Evolutionary conservation across 2,888 invertebrate species (phyloP).

Genomic region (Caenorhabditis sp.): DNA sequence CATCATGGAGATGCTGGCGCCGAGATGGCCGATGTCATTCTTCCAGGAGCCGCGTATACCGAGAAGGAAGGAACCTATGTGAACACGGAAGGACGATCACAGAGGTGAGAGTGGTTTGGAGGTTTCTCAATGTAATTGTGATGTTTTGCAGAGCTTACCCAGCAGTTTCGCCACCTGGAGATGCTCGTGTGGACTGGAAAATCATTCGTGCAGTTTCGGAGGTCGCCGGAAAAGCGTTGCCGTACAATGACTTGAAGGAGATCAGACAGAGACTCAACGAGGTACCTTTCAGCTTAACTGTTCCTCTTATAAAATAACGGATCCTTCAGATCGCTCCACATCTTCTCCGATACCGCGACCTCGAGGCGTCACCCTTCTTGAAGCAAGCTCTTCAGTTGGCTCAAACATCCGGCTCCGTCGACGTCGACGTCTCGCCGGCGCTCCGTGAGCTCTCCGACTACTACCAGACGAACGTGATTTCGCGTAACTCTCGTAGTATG

Average conservation of each 20-base stretch:
- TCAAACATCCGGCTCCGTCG: slow-evolving; percentile 62
- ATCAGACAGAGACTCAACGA: slow-evolving; percentile 90
- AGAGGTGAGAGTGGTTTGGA: slow-evolving; percentile 63
- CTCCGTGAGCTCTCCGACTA: slow-evolving; percentile 87
- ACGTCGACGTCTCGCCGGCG: slow-evolving; percentile 69
- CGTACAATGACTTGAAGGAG: slow-evolving; percentile 92
- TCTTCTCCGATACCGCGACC: slow-evolving; percentile 90
- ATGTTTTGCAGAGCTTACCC: slow-evolving; percentile 72
- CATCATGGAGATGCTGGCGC: slow-evolving; percentile 98
- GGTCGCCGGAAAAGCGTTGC: slow-evolving; percentile 88
- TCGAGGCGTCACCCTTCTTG: slow-evolving; percentile 92
- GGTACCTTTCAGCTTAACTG: slow-evolving; percentile 73
- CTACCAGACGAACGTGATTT: slow-evolving; percentile 96
- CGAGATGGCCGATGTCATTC: slow-evolving; percentile 92
- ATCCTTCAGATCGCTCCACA: slow-evolving; percentile 90
- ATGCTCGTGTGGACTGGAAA: slow-evolving; percentile 98
- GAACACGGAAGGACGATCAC: slow-evolving; percentile 96
- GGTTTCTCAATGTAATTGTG: background rate
- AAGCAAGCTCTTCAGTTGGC: slow-evolving; percentile 89
- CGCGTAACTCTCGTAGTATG: slow-evolving; percentile 98
- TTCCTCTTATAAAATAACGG: background rate
- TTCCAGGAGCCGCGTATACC: slow-evolving; percentile 97
- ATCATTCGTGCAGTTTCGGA: slow-evolving; percentile 97
- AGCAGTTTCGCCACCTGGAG: slow-evolving; percentile 83
- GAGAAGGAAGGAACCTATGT: slow-evolving; percentile 98